Percentiles rank a stretch among this genome's conserved stretches.
Evolutionary conservation across 2,797 vertebrate species (phyloP).

Genomic region (Trachurus trachurus): DNA sequence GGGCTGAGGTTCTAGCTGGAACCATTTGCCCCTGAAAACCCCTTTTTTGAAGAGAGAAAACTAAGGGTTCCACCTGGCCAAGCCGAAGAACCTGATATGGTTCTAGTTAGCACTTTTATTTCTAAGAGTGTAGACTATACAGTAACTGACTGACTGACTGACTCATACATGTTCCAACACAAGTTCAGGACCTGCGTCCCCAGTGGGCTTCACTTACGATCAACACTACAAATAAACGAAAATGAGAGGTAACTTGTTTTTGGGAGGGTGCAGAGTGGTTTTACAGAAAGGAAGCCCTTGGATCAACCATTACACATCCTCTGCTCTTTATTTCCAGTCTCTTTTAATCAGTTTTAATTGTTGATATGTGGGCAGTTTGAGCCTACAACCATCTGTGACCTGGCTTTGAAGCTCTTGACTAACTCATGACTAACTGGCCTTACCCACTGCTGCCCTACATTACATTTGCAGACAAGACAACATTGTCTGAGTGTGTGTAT

Average conservation of each 20-base stretch:
- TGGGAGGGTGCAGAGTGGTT: not conserved
- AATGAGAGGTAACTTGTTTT: not conserved
- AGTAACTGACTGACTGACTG: not conserved
- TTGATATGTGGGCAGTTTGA: constrained; percentile 11
- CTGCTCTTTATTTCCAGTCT: constrained; percentile 10
- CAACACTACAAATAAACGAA: not conserved
- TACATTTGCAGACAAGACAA: constrained; percentile 24
- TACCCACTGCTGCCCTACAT: constrained; percentile 46
- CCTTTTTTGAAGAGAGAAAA: too few relatives aligned
- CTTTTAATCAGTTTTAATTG: constrained; percentile 12
- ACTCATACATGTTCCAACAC: not conserved
- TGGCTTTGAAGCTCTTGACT: constrained; percentile 40
- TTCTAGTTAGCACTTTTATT: too few relatives aligned
- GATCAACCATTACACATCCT: not conserved
- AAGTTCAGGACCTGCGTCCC: not conserved
- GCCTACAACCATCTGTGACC: constrained; percentile 17
- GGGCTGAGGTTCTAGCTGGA: too few relatives aligned
- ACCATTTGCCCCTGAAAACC: too few relatives aligned
- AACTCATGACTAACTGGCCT: constrained; percentile 39
- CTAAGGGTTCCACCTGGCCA: too few relatives aligned
- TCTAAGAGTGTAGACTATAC: not conserved
- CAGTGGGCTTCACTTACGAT: not conserved
- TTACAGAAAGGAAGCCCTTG: not conserved
- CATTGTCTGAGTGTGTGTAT: not conserved
- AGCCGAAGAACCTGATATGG: too few relatives aligned